Conservation (phyloP, 2,888 invertebrate species). For the Tetheella fluctuosa region DNA sequence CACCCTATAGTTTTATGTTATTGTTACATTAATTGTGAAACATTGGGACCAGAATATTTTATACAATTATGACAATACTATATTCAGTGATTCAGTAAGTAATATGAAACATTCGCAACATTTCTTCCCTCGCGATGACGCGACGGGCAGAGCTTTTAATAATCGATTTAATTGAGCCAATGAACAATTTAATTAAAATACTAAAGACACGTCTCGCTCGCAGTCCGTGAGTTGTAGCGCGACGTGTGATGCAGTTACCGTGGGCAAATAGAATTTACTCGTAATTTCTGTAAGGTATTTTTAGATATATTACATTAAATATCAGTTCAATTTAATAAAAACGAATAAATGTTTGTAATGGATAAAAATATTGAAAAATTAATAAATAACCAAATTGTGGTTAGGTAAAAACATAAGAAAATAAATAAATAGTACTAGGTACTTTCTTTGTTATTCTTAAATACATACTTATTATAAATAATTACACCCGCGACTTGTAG, state of each 20-base stretch:
- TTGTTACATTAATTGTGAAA: background rate
- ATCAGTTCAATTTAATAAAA: too few relatives aligned
- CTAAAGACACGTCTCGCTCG: constrained; percentile 67
- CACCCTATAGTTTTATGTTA: background rate
- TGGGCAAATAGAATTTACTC: constrained; percentile 27
- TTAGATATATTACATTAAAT: background rate
- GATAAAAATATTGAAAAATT: too few relatives aligned
- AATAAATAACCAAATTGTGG: too few relatives aligned
- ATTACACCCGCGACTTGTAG: too few relatives aligned
- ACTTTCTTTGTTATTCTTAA: too few relatives aligned
- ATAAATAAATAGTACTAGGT: too few relatives aligned
- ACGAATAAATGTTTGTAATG: background rate
- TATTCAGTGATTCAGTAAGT: constrained; percentile 13
- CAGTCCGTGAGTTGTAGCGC: constrained; percentile 55
- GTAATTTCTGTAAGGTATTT: constrained; percentile 21
- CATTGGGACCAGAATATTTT: background rate
- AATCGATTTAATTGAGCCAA: constrained; percentile 80
- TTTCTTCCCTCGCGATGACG: constrained; percentile 37
- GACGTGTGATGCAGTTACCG: constrained; percentile 39
- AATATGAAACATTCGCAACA: constrained; percentile 41
- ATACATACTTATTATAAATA: too few relatives aligned
- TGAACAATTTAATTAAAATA: constrained; percentile 81
- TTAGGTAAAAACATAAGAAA: too few relatives aligned
- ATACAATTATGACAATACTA: background rate
- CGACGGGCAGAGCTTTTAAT: constrained; percentile 53